phyloP scores from a whole-genome alignment of 1,140 invertebrate genomes.

The Brachionus sp. region DNA sequence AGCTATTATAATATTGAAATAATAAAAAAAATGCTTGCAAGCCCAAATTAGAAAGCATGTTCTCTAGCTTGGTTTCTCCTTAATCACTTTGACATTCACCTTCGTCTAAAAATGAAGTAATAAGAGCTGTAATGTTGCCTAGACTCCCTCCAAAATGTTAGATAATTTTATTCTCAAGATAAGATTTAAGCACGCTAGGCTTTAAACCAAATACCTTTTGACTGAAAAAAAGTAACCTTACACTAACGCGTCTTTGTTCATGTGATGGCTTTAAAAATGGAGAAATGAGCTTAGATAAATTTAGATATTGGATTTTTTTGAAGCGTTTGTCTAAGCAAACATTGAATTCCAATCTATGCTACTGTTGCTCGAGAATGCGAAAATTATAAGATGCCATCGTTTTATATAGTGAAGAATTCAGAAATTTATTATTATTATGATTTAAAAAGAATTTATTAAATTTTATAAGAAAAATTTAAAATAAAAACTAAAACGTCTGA shows the following conservation, averaged over 20 bases:
- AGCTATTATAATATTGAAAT: constrained; percentile 15
- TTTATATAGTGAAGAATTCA: constrained; percentile 19
- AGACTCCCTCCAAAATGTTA: constrained; percentile 12
- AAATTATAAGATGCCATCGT: background rate
- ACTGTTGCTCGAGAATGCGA: background rate
- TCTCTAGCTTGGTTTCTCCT: background rate
- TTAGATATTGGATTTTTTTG: background rate
- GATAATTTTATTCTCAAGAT: background rate
- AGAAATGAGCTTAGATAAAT: background rate
- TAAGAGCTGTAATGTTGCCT: background rate
- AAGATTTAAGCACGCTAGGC: background rate
- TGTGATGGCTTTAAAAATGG: background rate
- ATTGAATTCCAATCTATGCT: background rate
- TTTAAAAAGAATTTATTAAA: background rate
- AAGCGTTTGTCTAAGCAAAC: background rate
- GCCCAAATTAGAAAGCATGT: background rate
- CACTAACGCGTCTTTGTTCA: background rate
- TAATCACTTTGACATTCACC: constrained; percentile 5
- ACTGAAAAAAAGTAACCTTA: background rate
- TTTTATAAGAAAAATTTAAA: background rate
- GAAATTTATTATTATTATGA: constrained; percentile 36
- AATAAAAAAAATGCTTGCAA: constrained; percentile 34
- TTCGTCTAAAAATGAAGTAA: background rate
- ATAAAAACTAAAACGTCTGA: background rate
- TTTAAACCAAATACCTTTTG: background rate